phyloP scores from a whole-genome alignment of 2,113 vertebrate species.

The Cyanoramphus novaezelandiae region DNA sequence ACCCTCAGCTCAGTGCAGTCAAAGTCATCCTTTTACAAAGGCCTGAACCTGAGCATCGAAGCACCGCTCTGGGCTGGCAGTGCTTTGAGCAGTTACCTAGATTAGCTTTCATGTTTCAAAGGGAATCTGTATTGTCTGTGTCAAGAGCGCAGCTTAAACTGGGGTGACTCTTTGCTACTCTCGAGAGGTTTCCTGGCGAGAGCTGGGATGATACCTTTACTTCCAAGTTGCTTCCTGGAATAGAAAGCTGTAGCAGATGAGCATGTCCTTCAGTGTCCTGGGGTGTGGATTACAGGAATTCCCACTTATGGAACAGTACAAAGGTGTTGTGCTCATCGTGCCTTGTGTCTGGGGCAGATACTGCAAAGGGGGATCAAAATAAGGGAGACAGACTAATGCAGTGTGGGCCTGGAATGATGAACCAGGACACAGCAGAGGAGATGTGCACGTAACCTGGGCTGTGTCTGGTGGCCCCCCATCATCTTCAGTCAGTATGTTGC shows the following conservation, averaged over 20 bases:
- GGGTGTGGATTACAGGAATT: not conserved
- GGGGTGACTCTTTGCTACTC: not conserved
- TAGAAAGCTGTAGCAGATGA: not conserved
- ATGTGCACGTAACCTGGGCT: not conserved
- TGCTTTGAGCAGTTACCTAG: slow-evolving; percentile 40
- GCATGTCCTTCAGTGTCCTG: not conserved
- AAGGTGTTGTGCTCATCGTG: not conserved
- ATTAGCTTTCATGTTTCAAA: slow-evolving; percentile 50
- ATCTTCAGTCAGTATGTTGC: slow-evolving; percentile 75
- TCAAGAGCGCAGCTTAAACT: not conserved
- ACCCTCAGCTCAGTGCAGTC: not conserved
- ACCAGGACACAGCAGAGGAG: not conserved
- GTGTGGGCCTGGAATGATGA: not conserved
- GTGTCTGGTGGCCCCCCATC: slow-evolving; percentile 75
- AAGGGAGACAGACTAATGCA: not conserved
- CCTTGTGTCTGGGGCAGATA: not conserved
- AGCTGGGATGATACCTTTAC: not conserved
- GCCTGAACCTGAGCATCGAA: slow-evolving; percentile 44
- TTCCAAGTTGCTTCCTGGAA: not conserved
- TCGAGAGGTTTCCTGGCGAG: not conserved
- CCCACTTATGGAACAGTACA: not conserved
- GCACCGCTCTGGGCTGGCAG: slow-evolving; percentile 17
- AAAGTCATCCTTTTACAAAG: slow-evolving; percentile 46
- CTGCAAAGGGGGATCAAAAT: not conserved
- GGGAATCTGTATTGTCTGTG: not conserved